Percentiles rank a stretch among this genome's conserved stretches.
Evolutionary conservation across 2,113 vertebrate genomes (phyloP).

Genomic region (Pleuronectes platessa): DNA sequence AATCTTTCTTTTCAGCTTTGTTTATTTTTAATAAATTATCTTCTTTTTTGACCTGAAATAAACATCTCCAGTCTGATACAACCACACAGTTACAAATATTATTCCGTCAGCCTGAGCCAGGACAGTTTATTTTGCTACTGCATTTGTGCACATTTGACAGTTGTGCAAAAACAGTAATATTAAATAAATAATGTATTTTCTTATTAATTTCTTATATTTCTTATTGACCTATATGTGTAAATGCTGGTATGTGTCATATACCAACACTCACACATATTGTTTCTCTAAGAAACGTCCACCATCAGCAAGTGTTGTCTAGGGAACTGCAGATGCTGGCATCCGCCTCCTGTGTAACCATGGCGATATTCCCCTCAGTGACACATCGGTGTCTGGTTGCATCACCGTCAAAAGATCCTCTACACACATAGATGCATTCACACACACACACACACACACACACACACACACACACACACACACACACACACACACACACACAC

Average conservation of each 20-base stretch:
- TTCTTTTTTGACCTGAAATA: too few species aligned
- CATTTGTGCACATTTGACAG: too few species aligned
- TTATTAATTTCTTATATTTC: not conserved
- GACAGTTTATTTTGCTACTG: too few species aligned
- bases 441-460: not conserved
- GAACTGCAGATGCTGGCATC: conserved; percentile 60
- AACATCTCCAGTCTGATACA: too few species aligned
- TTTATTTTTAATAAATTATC: too few species aligned
- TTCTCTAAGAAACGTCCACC: conserved; percentile 34
- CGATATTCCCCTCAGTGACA: conserved; percentile 50
- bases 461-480: not conserved
- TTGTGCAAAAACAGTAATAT: too few species aligned
- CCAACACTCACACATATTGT: not conserved
- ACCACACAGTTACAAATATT: too few species aligned
- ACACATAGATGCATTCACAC: not conserved
- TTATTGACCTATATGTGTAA: not conserved
- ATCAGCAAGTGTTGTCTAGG: conserved; percentile 38
- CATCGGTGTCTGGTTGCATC: conserved; percentile 68
- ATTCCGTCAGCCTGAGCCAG: too few species aligned
- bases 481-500: conserved; percentile 8
- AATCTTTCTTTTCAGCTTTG: too few species aligned
- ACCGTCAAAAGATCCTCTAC: conserved; percentile 57
- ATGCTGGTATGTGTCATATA: not conserved
- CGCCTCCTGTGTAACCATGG: conserved; percentile 66
- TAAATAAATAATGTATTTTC: too few species aligned